phyloP scores from a whole-genome alignment of 1,140 invertebrate genomes.

The Aphelenchoides fujianensis region DNA sequence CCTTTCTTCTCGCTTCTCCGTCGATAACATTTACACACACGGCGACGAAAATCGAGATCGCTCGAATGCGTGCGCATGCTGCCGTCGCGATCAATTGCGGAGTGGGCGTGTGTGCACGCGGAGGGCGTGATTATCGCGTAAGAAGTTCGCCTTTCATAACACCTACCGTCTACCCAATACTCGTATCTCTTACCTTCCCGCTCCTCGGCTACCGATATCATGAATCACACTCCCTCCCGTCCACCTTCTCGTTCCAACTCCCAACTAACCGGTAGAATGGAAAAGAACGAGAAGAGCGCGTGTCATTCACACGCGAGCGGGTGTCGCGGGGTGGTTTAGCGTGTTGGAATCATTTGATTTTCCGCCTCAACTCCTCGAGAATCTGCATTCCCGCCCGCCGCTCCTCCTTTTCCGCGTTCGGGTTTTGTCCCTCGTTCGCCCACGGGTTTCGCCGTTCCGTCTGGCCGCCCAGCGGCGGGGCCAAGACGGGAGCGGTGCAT shows the following conservation, averaged over 20 bases:
- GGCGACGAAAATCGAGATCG: conserved; percentile 1
- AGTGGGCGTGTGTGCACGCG: neutral
- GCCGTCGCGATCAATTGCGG: neutral
- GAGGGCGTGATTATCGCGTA: neutral
- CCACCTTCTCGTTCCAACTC: no score
- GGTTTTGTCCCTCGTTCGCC: conserved; percentile 20
- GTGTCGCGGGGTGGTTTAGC: conserved; percentile 12
- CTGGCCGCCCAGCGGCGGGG: no score
- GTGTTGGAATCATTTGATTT: conserved; percentile 35
- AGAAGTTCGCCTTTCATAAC: no score
- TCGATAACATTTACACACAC: neutral
- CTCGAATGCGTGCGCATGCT: neutral
- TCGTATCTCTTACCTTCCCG: no score
- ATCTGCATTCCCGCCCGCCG: neutral
- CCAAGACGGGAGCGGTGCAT: no score
- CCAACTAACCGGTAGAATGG: no score
- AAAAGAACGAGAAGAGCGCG: no score
- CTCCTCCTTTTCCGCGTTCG: neutral
- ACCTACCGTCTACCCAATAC: no score
- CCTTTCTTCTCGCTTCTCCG: neutral
- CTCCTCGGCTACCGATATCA: no score
- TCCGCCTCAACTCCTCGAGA: conserved; percentile 31
- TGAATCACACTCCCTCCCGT: no score
- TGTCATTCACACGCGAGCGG: no score
- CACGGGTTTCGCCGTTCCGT: no score